Percentiles rank a stretch among this genome's conserved stretches.
These are phyloP conservation scores for Mylabris sibirica DNA, from an alignment of 2,888 invertebrate species.

Conservation along the genomic window DNA sequence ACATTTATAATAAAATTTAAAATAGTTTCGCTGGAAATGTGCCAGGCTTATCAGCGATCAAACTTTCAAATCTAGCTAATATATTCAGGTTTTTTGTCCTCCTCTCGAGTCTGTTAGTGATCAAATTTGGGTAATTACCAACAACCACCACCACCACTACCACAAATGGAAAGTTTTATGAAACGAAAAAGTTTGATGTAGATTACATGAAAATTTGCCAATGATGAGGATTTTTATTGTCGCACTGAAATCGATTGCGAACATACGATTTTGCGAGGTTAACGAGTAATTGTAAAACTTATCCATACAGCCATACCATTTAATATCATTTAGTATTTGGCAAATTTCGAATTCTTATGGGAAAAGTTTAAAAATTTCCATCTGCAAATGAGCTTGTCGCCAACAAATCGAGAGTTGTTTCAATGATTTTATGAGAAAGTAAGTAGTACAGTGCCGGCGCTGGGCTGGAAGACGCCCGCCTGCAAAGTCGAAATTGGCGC, in stretches of 20 bases:
- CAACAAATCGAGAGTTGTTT: slow-evolving; percentile 46
- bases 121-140: slow-evolving; percentile 35
- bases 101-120: slow-evolving; percentile 17
- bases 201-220: slow-evolving; percentile 29
- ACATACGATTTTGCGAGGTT: not conserved
- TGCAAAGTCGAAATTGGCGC: no score
- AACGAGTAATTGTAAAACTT: not conserved
- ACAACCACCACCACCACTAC: not conserved
- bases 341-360: not conserved
- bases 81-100: slow-evolving; percentile 28
- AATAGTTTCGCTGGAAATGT: slow-evolving; percentile 25
- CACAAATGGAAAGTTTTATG: slow-evolving; percentile 31
- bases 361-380: not conserved
- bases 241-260: not conserved
- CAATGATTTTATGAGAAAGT: slow-evolving; percentile 25
- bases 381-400: slow-evolving; percentile 44
- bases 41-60: slow-evolving; percentile 31
- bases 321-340: not conserved
- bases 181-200: slow-evolving; percentile 33
- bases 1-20: not conserved
- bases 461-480: no score
- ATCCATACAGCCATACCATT: not conserved
- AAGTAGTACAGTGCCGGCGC: no score
- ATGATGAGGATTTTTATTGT: not conserved
- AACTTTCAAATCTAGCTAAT: slow-evolving; percentile 32